Conservation (phyloP, 2,113 vertebrate genomes). For the Pithys albifrons region DNA sequence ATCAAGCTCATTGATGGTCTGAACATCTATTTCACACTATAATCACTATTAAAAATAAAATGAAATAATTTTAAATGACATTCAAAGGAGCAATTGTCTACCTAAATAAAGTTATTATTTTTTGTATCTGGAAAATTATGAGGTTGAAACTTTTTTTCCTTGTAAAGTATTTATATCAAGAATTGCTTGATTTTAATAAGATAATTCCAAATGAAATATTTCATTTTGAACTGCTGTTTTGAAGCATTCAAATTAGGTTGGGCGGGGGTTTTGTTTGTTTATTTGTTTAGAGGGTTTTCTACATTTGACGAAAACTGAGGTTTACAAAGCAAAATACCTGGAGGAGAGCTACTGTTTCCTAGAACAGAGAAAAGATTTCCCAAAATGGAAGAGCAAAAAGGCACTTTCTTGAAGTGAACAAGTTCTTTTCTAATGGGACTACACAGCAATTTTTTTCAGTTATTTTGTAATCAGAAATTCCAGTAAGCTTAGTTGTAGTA, state of each 20-base stretch:
- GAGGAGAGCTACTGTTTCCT: neutral
- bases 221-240: neutral
- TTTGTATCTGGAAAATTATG: neutral
- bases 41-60: neutral
- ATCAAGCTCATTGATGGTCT: neutral
- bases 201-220: neutral
- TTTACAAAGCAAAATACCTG: neutral
- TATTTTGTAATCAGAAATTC: neutral
- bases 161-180: neutral
- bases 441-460: rapidly evolving
- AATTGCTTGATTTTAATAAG: neutral
- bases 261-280: neutral
- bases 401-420: neutral
- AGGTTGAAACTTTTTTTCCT: neutral
- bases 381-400: neutral
- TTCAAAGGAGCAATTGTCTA: neutral
- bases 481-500: neutral
- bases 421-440: neutral
- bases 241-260: neutral
- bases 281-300: neutral
- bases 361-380: neutral
- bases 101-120: neutral
- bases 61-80: neutral
- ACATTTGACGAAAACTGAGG: neutral
- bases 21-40: neutral